These are phyloP conservation scores for Napeogenes sylphis DNA, from an alignment of 2,888 invertebrate species.

Conservation along the genomic window DNA sequence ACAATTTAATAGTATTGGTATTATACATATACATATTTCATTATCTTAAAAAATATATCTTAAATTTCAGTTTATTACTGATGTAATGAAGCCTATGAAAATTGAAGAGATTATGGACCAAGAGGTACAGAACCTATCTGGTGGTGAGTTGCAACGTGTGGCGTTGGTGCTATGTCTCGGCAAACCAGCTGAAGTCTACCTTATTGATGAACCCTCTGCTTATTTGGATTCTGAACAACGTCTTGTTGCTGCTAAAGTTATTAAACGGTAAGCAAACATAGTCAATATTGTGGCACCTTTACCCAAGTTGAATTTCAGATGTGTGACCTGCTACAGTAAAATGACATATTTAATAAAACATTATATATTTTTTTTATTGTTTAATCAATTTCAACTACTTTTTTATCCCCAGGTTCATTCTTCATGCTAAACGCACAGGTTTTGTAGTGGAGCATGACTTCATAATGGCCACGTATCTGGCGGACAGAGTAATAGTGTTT, in stretches of 20 bases:
- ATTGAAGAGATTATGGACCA: constrained; percentile 99
- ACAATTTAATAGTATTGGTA: too few species aligned
- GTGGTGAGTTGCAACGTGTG: constrained; percentile 99
- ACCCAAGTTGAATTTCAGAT: too few species aligned
- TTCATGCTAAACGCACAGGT: constrained; percentile 99
- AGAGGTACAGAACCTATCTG: constrained; percentile 98
- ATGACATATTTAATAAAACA: too few species aligned
- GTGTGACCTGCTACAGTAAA: too few species aligned
- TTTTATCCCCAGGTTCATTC: constrained; percentile 84
- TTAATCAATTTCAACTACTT: too few species aligned
- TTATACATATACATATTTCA: too few species aligned
- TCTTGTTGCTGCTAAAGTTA: constrained; percentile 99
- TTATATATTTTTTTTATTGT: too few species aligned
- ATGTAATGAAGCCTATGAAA: constrained; percentile 98
- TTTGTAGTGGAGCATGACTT: constrained; percentile 99
- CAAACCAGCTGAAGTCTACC: constrained; percentile 98
- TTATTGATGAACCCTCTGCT: constrained; percentile 99
- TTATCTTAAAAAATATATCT: too few species aligned
- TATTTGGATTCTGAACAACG: constrained; percentile 99
- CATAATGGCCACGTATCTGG: constrained; percentile 99
- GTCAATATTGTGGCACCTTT: not conserved
- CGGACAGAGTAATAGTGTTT: constrained; percentile 98
- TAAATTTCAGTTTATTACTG: constrained; percentile 91
- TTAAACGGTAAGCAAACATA: constrained; percentile 84
- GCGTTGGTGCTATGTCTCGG: constrained; percentile 97